These are phyloP conservation scores for Gnatocerus cornutus DNA, from an alignment of 2,888 invertebrate genomes.

Conservation along the genomic window DNA sequence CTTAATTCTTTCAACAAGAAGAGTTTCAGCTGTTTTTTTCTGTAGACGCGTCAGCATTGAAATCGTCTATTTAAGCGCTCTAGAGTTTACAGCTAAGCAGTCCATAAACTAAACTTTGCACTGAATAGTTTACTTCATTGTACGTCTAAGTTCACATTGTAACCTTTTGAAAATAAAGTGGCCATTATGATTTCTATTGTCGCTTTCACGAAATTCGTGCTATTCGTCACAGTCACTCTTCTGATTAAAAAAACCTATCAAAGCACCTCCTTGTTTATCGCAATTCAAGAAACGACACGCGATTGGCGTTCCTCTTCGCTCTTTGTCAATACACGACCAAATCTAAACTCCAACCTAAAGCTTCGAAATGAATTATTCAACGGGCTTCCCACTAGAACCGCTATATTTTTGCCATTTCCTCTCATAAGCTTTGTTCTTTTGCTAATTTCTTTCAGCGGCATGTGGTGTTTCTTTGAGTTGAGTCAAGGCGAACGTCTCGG, in stretches of 20 bases:
- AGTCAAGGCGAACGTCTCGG: slow-evolving; percentile 1
- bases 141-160: too few relatives aligned
- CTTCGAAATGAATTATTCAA: slow-evolving; percentile 32
- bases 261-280: slow-evolving; percentile 31
- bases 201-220: not conserved
- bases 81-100: too few relatives aligned
- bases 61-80: too few relatives aligned
- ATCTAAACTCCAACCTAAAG: slow-evolving; percentile 34
- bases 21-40: too few relatives aligned
- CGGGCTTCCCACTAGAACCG: slow-evolving; percentile 21
- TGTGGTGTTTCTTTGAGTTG: slow-evolving; percentile 27
- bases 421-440: slow-evolving; percentile 40
- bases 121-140: too few relatives aligned
- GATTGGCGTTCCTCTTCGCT: slow-evolving; percentile 22
- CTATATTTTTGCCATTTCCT: slow-evolving; percentile 41
- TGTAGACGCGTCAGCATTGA: too few relatives aligned
- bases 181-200: too few relatives aligned
- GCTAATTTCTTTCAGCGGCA: slow-evolving; percentile 31
- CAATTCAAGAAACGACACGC: slow-evolving; percentile 38
- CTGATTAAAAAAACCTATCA: not conserved
- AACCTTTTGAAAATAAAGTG: too few relatives aligned
- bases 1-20: too few relatives aligned
- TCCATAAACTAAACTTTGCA: too few relatives aligned
- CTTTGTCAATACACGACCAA: slow-evolving; percentile 35
- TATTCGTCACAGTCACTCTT: slow-evolving; percentile 2